These are phyloP conservation scores for Eucidaris tribuloides DNA, from an alignment of 35 echinoderm and acorn worm species.

Conservation along the genomic window DNA sequence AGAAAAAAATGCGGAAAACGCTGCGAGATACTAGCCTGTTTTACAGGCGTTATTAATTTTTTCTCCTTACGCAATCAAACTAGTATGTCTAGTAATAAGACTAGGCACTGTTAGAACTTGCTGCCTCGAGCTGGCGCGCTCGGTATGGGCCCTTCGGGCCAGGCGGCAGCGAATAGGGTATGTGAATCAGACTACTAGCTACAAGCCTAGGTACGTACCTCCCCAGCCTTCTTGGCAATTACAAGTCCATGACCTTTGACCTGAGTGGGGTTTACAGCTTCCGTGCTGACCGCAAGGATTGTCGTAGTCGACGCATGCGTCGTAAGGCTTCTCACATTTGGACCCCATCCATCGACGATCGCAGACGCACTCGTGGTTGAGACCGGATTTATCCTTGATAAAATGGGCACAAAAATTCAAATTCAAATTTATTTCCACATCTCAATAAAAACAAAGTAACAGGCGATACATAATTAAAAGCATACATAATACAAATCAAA, in stretches of 20 bases:
- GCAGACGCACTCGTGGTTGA: conserved; percentile 26
- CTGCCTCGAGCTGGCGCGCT: no score
- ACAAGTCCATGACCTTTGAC: conserved; percentile 29
- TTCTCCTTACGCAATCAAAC: no score
- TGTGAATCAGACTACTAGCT: background rate
- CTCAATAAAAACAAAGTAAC: no score
- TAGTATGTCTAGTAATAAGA: no score
- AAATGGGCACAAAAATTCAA: background rate
- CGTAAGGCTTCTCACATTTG: conserved; percentile 25
- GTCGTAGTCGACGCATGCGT: conserved; percentile 37
- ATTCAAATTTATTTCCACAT: no score
- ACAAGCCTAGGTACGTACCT: conserved; percentile 23
- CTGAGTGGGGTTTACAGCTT: background rate
- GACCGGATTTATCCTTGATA: conserved; percentile 13
- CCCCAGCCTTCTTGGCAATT: conserved; percentile 29
- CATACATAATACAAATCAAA: no score
- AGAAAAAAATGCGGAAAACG: background rate
- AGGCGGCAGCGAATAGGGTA: no score
- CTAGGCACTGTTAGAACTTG: no score
- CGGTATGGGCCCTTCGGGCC: no score
- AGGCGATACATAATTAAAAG: no score
- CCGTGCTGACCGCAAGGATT: conserved; percentile 42
- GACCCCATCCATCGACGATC: conserved; percentile 30
- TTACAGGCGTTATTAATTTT: no score
- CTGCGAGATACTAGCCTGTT: background rate